phyloP scores from a whole-genome alignment of 2,797 vertebrate genomes.

The Eulemur mongoz region DNA sequence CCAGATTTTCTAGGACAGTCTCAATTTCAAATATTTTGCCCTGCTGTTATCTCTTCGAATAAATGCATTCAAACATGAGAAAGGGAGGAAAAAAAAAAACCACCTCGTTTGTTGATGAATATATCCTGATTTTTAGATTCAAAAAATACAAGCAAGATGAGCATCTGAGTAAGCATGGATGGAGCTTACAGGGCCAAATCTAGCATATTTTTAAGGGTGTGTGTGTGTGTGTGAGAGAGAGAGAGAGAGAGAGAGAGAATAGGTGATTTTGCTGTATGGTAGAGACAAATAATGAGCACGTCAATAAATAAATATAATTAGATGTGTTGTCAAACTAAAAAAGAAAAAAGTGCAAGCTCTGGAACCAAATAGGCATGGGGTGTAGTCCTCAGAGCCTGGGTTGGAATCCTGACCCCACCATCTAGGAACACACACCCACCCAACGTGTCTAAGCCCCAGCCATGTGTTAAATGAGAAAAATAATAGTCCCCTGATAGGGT shows the following conservation, averaged over 20 bases:
- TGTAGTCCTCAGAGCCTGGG: background rate
- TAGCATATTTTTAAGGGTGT: background rate
- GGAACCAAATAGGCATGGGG: background rate
- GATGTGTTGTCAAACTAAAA: background rate
- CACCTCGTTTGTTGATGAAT: background rate
- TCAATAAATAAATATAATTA: constrained; percentile 17
- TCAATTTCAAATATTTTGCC: constrained; percentile 10
- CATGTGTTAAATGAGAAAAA: background rate
- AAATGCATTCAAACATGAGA: background rate
- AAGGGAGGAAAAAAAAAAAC: background rate
- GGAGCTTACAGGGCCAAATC: background rate
- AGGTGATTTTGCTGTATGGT: background rate
- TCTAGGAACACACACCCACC: background rate
- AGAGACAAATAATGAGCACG: background rate
- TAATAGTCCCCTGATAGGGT: background rate
- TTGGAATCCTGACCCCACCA: background rate
- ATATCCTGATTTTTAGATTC: background rate
- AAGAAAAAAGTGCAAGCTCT: background rate
- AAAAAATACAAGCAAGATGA: constrained; percentile 12
- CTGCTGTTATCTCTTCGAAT: background rate
- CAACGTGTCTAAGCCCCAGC: background rate
- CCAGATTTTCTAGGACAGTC: background rate
- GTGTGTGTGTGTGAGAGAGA: background rate
- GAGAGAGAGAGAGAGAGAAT: background rate
- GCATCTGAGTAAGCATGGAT: background rate